Conservation (phyloP, 2,888 invertebrate genomes). For the Psylliodes chrysocephalus region DNA sequence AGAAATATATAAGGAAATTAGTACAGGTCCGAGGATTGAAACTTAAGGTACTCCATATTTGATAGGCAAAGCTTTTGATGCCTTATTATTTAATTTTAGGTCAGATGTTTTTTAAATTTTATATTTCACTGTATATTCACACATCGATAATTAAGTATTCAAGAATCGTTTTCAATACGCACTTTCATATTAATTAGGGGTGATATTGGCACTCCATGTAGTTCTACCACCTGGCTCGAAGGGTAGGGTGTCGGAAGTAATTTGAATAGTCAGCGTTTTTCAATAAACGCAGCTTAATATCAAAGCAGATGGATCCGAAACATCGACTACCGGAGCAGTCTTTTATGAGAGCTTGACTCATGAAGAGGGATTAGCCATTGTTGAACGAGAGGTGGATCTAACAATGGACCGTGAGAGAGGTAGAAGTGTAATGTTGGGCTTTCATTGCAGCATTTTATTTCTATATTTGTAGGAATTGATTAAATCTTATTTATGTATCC, state of each 20-base stretch:
- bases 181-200: neutral
- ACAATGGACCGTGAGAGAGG: neutral
- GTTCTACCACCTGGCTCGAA: slow-evolving; percentile 20
- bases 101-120: too few species aligned
- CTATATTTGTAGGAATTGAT: too few species aligned
- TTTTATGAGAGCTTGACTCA: slow-evolving; percentile 16
- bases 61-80: too few species aligned
- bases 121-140: too few species aligned
- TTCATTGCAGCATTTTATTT: too few species aligned
- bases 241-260: slow-evolving; percentile 17
- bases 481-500: too few species aligned
- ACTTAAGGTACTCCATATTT: too few species aligned
- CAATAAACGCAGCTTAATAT: slow-evolving; percentile 31
- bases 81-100: too few species aligned
- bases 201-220: neutral
- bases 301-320: slow-evolving; percentile 22
- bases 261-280: slow-evolving; percentile 23
- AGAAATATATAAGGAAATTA: too few species aligned
- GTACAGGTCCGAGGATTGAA: too few species aligned
- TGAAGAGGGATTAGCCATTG: slow-evolving; percentile 10
- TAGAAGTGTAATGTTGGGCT: too few species aligned
- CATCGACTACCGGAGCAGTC: slow-evolving; percentile 10
- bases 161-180: neutral
- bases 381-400: neutral
- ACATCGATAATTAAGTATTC: too few species aligned